Evolutionary conservation across 2,888 invertebrate genomes (phyloP), one percentile per base, ranked within the genome.

Genomic region (Platypus cylindrus): DNA sequence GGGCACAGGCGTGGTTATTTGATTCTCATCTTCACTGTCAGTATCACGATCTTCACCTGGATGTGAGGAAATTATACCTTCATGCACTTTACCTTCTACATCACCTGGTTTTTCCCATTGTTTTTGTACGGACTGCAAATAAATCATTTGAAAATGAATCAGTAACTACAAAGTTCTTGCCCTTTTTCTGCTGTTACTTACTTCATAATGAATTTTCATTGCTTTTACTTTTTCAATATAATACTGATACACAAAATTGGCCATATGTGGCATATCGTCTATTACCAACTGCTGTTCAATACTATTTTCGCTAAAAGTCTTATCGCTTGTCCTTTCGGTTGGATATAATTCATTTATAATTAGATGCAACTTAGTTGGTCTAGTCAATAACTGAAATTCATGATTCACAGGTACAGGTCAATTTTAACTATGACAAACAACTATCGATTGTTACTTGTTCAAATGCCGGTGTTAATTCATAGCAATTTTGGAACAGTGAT

Each of bases 381-480:
- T 71, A 43, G 75, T 73, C 55, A 82, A 83, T 30, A 97, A 63
- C 84, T 86, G 7, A 62, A 63, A 48, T 3, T 15, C 9, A n/a
- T n/a, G n/a, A n/a, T n/a, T n/a, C n/a, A n/a, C n/a, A n/a, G 9
- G 9, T 9, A 20, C 20, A 20, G 20, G 7, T 20, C 5, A 7
- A 9, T 20, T 20, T 20, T 20, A 20, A 5, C 5, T 20, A 20
- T 20, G 9, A 20, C 5, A 20, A 20, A 20, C 9, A 20, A 20
- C 20, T 24, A 24, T 5, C 9, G 12, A 24, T 15, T 13, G 49
- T 56, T 59, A 84, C 82, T 65, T 89, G 78, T 58, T 85, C 81
- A 59, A 99, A 97, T 0, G 94, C 91, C 4, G 94, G 93, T 23
- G 89, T 87, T 17, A 99, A 67, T 61, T 99, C 98, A 54, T 89